Evolutionary conservation across 2,113 vertebrate genomes (phyloP), one percentile per base, ranked within the genome.

Genomic region (Neolamprologus hecqui): DNA sequence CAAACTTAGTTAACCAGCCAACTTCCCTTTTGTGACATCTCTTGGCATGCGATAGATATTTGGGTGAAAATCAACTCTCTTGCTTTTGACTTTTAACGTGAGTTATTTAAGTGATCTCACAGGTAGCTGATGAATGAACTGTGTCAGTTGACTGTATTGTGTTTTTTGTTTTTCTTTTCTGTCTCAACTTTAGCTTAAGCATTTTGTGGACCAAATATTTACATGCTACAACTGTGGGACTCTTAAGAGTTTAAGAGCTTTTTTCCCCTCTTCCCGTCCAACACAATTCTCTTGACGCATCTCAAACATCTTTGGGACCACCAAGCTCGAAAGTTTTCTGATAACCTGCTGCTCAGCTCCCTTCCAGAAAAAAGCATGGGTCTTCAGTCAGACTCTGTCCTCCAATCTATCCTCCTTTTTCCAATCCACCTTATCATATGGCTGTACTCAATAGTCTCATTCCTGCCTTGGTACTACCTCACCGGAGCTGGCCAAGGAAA

Each of bases 391-490:
- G 96, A 97, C 90, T 94, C 92, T 19, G 11, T 70, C 5, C 93
- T 97, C 83, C 94, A 95, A 79, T 92, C 94, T 55, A 2, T 99
- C 95, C 92, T 98, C 81, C 96, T 99, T 86, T 94, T 98, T 89
- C 99, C 99, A 90, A 86, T 99, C 90, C 97, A 98, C 95, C 93
- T 98, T 73, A 90, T 99, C 60, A 97, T 99, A 95, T 98, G 97
- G 97, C 87, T 99, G 90, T 99, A 99, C 95, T 99, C 98, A 80
- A 13, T 96, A 87, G 92, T 99, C 89, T 97, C 98, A 93, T 99
- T 99, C 94, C 96, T 99, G 92, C 99, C 99, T 4, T 99, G 98
- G 99, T 99, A 99, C 97, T 98, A 97, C 97, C 96, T 99, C 89
- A 98, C 97, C 47, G 96, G 97, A 57, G 97, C 97, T 2, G 97